Evolutionary conservation across 2,888 invertebrate genomes (phyloP), one percentile per base, ranked within the genome.

Genomic region (Cotesia congregata): DNA sequence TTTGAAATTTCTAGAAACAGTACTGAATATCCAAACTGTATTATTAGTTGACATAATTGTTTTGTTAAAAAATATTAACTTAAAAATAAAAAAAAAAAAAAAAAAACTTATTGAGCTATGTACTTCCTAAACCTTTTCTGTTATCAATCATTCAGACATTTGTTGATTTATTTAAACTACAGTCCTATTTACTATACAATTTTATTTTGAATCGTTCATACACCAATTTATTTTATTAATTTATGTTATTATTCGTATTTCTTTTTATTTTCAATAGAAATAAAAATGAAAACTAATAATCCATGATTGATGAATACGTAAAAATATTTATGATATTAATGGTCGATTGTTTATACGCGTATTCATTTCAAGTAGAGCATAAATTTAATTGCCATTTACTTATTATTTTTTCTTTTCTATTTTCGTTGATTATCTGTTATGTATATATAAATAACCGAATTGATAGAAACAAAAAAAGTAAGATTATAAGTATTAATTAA

Each of bases 111-210:
- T 62, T 62, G 15, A 20, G 17, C n/a, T 73, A 15, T 62, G 83
- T 83, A 81, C 78, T 83, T 83, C 74, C 80, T 79, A 77, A 81
- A 80, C 72, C 76, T 82, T 77, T 69, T 77, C 76, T 41, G 72
- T 80, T 80, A 67, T 80, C 76, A 68, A 80, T 78, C 76, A 74
- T 80, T 83, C 82, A 86, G 86, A 85, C 83, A 86, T 84, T 81
- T 86, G 79, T 83, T 73, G 79, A 85, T 86, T 86, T 87, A 88
- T 86, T 87, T 85, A 85, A 85, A 81, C 85, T 85, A 85, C 84
- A 86, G 78, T 82, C 82, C 87, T 88, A 87, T 82, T 85, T 84
- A 83, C 83, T 88, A 88, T 88, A 88, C 88, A 88, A 85, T 86
- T 84, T 86, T 83, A 75, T 77, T 65, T 83, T 81, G 79, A 79